phyloP scores from a whole-genome alignment of 2,888 invertebrate species.

The Epinotia demarniana region DNA sequence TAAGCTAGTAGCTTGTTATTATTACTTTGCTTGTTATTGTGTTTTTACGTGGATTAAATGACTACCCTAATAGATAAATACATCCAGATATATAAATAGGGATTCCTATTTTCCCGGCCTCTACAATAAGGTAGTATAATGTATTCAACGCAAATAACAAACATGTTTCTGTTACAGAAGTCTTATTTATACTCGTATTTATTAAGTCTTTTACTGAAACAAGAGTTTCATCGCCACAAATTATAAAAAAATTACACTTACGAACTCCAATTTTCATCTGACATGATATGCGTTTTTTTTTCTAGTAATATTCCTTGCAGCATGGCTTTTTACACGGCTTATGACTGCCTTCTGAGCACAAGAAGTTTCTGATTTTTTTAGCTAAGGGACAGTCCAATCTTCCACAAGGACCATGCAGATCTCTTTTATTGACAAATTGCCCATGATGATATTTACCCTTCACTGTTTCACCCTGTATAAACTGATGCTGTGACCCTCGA shows the following conservation, averaged over 20 bases:
- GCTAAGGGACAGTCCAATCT: constrained; percentile 78
- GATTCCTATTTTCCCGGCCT: too few species aligned
- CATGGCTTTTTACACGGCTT: constrained; percentile 78
- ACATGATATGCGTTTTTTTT: neutral
- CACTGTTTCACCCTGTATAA: constrained; percentile 70
- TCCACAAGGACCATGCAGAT: constrained; percentile 79
- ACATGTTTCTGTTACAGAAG: neutral
- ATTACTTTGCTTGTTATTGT: too few species aligned
- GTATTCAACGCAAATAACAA: neutral
- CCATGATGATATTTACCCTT: constrained; percentile 78
- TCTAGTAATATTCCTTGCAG: constrained; percentile 69
- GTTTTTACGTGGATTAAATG: too few species aligned
- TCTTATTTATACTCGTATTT: too few species aligned
- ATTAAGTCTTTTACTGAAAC: neutral
- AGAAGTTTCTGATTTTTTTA: constrained; percentile 70
- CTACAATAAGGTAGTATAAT: too few species aligned
- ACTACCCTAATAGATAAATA: too few species aligned
- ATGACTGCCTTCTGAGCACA: constrained; percentile 74
- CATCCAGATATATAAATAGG: too few species aligned
- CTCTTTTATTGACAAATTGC: constrained; percentile 76
- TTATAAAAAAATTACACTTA: constrained; percentile 4
- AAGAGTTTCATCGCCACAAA: neutral
- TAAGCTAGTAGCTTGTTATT: too few species aligned
- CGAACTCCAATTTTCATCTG: neutral
- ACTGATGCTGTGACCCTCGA: constrained; percentile 77